Base-by-base conservation (phyloP, 2,888 invertebrate genomes). In the Apotomis capreana region DNA sequence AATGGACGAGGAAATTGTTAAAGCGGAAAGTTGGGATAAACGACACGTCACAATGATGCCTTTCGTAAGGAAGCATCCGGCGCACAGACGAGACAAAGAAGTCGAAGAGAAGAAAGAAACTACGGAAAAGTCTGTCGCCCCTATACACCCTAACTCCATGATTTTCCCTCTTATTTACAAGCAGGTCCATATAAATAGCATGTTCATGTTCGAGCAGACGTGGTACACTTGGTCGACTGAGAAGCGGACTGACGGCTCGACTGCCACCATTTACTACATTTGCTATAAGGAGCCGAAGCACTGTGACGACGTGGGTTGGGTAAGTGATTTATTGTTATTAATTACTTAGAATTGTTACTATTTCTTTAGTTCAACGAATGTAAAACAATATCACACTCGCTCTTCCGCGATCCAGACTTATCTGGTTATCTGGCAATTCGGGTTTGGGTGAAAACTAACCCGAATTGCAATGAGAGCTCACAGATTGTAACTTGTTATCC, bases 171-270 rank as follows among this genome's bases (percentile, higher is more conserved):
- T 92, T 69, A 91, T 92, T 74, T 92, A 91, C 77, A 84, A 83
- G 0, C 92, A 92, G 78, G 87, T 75, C 63, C 91, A 92, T 74
- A 86, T 92, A 49, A 92, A 90, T 76, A 91, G 90, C 75, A 91
- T 92, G 92, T 92, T 92, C 75, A 92, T 92, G 78, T 91, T 91
- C 74, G 91, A 90, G 2, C 91, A 89, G 73, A 91, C 89, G 74
- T 92, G 92, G 92, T 92, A 92, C 77, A 92, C 92, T 26, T 92
- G 92, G 92, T 87, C 91, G 3, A 85, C 84, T 0, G 92, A 92
- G 74, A 90, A 88, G 68, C 80, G 90, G 8, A 79, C 83, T 0
- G 92, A 92, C 69, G 92, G 92, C 2, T 88, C 92, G 0, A 90
- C 88, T 57, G 89, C 84, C 0, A 81, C 83, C 15, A 90, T 86